Evolutionary conservation across 1,140 invertebrate species (phyloP).

Genomic region (Homarus americanus): DNA sequence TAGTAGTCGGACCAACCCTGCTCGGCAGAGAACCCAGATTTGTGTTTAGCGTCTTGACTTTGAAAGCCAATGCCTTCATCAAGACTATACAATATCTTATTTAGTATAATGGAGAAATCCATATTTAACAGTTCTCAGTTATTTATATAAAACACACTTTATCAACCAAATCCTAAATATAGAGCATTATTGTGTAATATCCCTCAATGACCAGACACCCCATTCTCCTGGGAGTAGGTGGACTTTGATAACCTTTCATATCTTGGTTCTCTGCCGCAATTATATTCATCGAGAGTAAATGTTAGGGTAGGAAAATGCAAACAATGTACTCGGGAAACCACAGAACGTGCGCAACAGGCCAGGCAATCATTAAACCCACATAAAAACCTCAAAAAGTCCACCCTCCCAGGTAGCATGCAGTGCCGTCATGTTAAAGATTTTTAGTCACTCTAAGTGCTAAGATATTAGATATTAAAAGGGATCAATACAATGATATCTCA

Average conservation of each 20-base stretch:
- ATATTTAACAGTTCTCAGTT: background rate
- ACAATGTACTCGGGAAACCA: background rate
- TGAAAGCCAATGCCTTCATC: conserved; percentile 15
- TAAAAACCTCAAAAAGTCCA: conserved; percentile 45
- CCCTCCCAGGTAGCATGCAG: conserved; percentile 71
- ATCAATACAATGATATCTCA: conserved; percentile 2
- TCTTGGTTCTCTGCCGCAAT: conserved; percentile 67
- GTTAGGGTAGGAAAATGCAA: conserved; percentile 13
- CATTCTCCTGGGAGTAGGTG: conserved; percentile 63
- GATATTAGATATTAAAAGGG: conserved; percentile 58
- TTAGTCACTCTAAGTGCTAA: conserved; percentile 42
- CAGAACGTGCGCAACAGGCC: background rate
- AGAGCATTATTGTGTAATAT: background rate
- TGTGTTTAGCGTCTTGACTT: conserved; percentile 39
- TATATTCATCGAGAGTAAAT: background rate
- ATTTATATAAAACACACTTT: background rate
- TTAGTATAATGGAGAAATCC: background rate
- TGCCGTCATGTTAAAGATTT: conserved; percentile 28
- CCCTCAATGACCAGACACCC: conserved; percentile 19
- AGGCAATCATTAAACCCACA: background rate
- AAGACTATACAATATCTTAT: background rate
- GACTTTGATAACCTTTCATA: conserved; percentile 45
- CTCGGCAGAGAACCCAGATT: conserved; percentile 71
- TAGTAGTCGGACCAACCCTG: conserved; percentile 71
- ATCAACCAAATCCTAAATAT: background rate